Conservation (phyloP, 1,140 invertebrate genomes). For the Mesaphorura yosii region DNA sequence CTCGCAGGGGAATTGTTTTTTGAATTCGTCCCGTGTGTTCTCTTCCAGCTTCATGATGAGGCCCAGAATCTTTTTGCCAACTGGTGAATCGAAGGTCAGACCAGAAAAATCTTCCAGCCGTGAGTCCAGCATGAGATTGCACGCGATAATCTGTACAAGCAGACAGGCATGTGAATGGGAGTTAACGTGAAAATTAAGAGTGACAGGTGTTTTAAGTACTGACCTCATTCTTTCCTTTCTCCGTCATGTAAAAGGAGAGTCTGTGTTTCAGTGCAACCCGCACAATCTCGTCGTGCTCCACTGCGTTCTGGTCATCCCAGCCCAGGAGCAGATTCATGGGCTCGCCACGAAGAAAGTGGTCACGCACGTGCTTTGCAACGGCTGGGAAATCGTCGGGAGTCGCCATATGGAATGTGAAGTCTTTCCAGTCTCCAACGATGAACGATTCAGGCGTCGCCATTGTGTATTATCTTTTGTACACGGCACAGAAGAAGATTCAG, state of each 20-base stretch:
- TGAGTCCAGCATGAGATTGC: background rate
- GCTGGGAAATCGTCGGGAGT: background rate
- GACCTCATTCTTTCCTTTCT: background rate
- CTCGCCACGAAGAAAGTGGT: background rate
- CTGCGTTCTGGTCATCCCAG: background rate
- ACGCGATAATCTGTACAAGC: background rate
- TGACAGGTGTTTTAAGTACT: background rate
- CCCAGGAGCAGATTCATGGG: conserved; percentile 1
- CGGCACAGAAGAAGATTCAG: no score
- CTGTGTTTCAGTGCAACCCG: background rate
- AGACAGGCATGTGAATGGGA: background rate
- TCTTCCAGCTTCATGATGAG: background rate
- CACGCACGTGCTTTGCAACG: background rate
- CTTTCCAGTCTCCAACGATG: conserved; percentile 8
- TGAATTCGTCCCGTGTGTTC: background rate
- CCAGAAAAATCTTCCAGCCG: background rate
- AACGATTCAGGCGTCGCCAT: no score
- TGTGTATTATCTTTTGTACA: no score
- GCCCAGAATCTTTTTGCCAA: background rate
- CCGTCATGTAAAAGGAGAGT: background rate
- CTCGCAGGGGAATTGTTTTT: background rate
- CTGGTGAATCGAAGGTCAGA: background rate
- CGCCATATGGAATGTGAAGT: background rate
- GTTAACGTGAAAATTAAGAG: background rate
- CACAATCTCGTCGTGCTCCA: background rate